Evolutionary conservation across 2,113 vertebrate species (phyloP).

Genomic region (Paradoxurus hermaphroditus): DNA sequence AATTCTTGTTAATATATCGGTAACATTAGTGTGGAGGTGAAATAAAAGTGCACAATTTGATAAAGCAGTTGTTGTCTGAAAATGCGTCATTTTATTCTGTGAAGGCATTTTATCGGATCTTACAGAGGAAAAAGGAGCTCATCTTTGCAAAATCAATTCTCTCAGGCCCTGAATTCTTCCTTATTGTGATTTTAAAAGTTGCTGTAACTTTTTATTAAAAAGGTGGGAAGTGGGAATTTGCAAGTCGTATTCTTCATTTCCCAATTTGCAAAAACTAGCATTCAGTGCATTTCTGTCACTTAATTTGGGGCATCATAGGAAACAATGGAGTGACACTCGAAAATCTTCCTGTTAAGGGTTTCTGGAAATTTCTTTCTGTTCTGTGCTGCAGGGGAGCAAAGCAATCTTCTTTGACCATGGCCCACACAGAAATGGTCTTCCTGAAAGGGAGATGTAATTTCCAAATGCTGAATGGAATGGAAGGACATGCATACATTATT

Average conservation of each 20-base stretch:
- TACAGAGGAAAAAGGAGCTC: not conserved
- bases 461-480: not conserved
- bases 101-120: not conserved
- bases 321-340: not conserved
- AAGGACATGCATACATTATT: not conserved
- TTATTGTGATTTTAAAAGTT: constrained; percentile 25
- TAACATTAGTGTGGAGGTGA: not conserved
- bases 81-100: not conserved
- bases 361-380: not conserved
- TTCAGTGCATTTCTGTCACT: not conserved
- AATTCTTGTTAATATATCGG: not conserved
- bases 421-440: not conserved
- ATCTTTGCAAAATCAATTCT: constrained; percentile 1
- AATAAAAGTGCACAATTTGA: constrained; percentile 11
- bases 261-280: not conserved
- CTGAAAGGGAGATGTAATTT: not conserved
- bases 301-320: not conserved
- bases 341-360: not conserved
- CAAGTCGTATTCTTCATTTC: not conserved
- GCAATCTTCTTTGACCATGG: not conserved
- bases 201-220: not conserved
- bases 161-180: not conserved
- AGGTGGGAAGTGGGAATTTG: not conserved
- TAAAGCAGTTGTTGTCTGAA: not conserved
- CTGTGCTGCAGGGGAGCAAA: not conserved